Evolutionary conservation across 2,888 invertebrate species (phyloP).

Genomic region (Scotopteryx bipunctaria): DNA sequence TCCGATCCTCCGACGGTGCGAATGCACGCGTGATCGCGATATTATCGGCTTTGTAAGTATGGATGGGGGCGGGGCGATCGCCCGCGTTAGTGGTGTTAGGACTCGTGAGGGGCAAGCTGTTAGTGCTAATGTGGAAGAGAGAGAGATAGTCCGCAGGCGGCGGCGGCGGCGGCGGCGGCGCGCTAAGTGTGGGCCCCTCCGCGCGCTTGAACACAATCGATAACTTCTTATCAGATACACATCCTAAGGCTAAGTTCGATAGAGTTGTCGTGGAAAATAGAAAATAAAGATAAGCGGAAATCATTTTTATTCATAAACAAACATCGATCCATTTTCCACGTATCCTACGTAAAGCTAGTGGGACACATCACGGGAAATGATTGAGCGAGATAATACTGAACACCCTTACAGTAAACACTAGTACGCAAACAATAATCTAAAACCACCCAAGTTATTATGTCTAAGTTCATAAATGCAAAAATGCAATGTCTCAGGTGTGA

Average conservation of each 20-base stretch:
- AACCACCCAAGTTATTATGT: conserved; percentile 46
- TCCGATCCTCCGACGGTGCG: conserved; percentile 73
- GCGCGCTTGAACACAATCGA: conserved; percentile 56
- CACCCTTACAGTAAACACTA: conserved; percentile 30
- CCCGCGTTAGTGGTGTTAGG: conserved; percentile 59
- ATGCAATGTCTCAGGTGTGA: conserved; percentile 38
- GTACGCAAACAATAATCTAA: conserved; percentile 32
- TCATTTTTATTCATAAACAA: conserved; percentile 59
- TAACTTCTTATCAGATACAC: conserved; percentile 37
- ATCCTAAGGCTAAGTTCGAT: conserved; percentile 22
- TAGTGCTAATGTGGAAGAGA: conserved; percentile 38
- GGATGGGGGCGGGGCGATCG: conserved; percentile 16
- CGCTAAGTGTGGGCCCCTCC: conserved; percentile 41
- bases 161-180: conserved; percentile 17
- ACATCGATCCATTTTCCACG: conserved; percentile 68
- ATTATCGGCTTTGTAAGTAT: conserved; percentile 53
- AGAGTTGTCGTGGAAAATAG: conserved; percentile 64
- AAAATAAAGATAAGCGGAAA: conserved; percentile 62
- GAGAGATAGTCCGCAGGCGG: conserved; percentile 17
- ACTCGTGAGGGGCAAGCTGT: conserved; percentile 58
- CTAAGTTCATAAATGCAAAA: conserved; percentile 48
- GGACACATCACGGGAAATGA: conserved; percentile 33
- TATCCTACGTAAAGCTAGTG: conserved; percentile 41
- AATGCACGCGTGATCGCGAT: conserved; percentile 70
- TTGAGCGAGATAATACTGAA: conserved; percentile 36